phyloP scores from a whole-genome alignment of 2,113 vertebrate species.

The western clawed frog (Xenopus tropicalis) region UCB_Xtro_10.0 CM004445.2:6990001-6990500 shows the following conservation, averaged over 20 bases:
- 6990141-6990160: constrained; percentile 22
- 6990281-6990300: constrained; percentile 38
- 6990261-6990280: constrained; percentile 31
- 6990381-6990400: no score
- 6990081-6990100: neutral
- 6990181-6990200: neutral
- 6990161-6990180: constrained; percentile 32
- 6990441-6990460: no score
- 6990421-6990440: no score
- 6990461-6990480: no score
- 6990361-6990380: no score
- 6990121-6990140: constrained; percentile 2
- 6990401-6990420: no score
- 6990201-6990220: constrained; percentile 22
- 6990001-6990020: neutral
- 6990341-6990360: no score
- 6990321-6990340: constrained; percentile 5
- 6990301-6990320: constrained; percentile 29
- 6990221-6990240: constrained; percentile 31
- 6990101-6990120: neutral
- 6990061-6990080: neutral
- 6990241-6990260: constrained; percentile 25
- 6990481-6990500: no score
- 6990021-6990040: neutral
- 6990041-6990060: neutral